These are phyloP conservation scores for Medauroidea extradentata DNA, from an alignment of 1,140 invertebrate species.

Conservation along the genomic window DNA sequence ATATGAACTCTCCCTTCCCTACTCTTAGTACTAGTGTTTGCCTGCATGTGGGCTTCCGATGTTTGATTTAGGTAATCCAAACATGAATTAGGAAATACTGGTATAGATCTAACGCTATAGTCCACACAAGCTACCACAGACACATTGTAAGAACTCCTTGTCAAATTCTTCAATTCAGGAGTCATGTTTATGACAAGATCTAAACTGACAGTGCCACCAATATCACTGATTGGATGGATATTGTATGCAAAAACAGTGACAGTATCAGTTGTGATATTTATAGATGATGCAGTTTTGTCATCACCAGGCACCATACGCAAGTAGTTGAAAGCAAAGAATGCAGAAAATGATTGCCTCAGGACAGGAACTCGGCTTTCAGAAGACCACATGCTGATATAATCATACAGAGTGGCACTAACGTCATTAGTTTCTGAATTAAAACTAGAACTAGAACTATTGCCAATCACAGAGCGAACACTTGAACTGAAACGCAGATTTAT, in stretches of 20 bases:
- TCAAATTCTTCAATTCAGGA: slow-evolving; percentile 48
- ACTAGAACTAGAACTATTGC: too few species aligned
- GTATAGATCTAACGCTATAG: slow-evolving; percentile 47
- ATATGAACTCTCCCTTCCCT: slow-evolving; percentile 49
- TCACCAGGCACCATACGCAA: slow-evolving; percentile 56
- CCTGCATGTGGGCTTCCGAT: too few species aligned
- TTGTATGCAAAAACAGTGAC: slow-evolving; percentile 58
- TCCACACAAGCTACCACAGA: slow-evolving; percentile 56
- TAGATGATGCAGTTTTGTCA: slow-evolving; percentile 50
- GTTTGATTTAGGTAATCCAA: slow-evolving; percentile 30
- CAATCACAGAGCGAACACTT: too few species aligned
- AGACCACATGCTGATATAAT: too few species aligned
- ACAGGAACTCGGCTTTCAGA: slow-evolving; percentile 31
- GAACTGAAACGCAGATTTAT: too few species aligned
- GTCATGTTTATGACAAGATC: slow-evolving; percentile 56
- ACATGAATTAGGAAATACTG: slow-evolving; percentile 52
- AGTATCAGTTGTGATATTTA: slow-evolving; percentile 58
- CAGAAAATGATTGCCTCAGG: slow-evolving; percentile 58
- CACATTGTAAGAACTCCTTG: slow-evolving; percentile 38
- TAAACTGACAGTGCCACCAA: slow-evolving; percentile 63
- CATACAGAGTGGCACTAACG: too few species aligned
- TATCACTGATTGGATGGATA: slow-evolving; percentile 60
- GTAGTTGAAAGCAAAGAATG: slow-evolving; percentile 68
- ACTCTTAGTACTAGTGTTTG: slow-evolving; percentile 20
- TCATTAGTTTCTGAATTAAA: too few species aligned